Base-by-base conservation (phyloP, 2,797 vertebrate species). In the Merluccius polli region DNA sequence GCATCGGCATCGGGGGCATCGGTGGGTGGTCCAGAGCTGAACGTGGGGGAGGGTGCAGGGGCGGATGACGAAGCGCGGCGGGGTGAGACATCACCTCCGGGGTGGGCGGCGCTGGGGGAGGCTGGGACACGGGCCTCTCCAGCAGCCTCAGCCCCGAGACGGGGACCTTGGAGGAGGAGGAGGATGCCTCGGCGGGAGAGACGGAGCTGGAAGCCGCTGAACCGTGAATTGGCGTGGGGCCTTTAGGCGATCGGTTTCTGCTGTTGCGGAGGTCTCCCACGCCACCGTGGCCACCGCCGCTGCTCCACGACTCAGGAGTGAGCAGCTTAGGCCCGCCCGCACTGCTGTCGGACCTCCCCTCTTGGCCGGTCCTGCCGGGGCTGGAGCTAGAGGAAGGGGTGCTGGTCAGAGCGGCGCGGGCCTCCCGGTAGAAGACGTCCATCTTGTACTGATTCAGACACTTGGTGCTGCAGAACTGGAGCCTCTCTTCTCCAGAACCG, bases 401-500 rank as follows among this genome's bases (percentile, higher is more conserved):
- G 91, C 94, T 95, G 88, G 95, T 97, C 85, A 99, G 97, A 79
- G 97, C 96, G 78, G 98, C 97, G 79, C 96, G 97, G 75, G 98
- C 96, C 90, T 99, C 98, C 93, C 96, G 92, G 93, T 99, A 99
- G 94, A 99, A 99, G 89, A 99, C 97, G 89, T 99, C 98, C 98
- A 99, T 99, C 95, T 99, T 99, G 93, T 99, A 99, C 93, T 99
- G 98, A 94, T 99, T 99, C 87, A 99, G 95, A 92, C 98, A 99
- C 93, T 99, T 99, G 87, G 96, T 96, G 91, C 97, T 98, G 95
- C 98, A 99, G 93, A 99, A 99, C 93, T 99, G 97, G 88, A 99
- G 96, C 81, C 96, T 93, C 89, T 98, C 94, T 87, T 99, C 97
- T 30, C 97, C 98, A 82, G 98, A 95, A 83, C 97, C 97, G 81